Base-by-base conservation (phyloP, 2,888 invertebrate species). In the Diloba caeruleocephala region DNA sequence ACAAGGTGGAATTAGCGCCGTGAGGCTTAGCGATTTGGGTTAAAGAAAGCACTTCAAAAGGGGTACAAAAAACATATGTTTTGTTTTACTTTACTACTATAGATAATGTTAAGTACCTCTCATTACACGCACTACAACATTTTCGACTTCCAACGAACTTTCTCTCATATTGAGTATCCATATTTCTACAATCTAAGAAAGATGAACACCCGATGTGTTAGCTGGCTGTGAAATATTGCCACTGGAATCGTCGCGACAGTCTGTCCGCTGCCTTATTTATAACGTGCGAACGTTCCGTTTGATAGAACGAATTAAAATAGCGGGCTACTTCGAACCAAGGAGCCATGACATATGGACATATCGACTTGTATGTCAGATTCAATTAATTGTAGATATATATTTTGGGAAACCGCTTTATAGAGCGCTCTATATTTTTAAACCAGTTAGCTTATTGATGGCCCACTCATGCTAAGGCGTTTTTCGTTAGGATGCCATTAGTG, bases 211-310 rank as follows among this genome's bases (percentile, higher is more conserved):
- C 81, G 78, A 79, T 85, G 81, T 81, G 83, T 84, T 82, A 78
- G 76, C 80, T 79, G 82, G 80, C 85, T 84, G 81, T 92, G 91
- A 92, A 84, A 92, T 92, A 92, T 92, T 92, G 87, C 90, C 62
- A 67, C 67, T 74, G 76, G 85, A 87, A 89, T 90, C 89, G 89
- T 78, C 83, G 76, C 85, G 92, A 92, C 92, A 89, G 85, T 80
- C 74, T 77, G 78, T 80, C 81, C 77, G 71, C 78, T 65, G 76
- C 79, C 86, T 89, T 90, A 91, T 92, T 90, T 90, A 91, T 90
- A 90, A 84, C 85, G 84, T 85, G 86, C 79, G 79, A 85, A 85
- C 82, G 78, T 77, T 76, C 70, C 78, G 75, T 84, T 87, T 84
- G 88, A 88, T 88, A 82, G 77, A 81, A 79, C 73, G 83, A 83